These are phyloP conservation scores for Sula dactylatra DNA, from an alignment of 2,113 vertebrate species.

Conservation along the genomic window DNA sequence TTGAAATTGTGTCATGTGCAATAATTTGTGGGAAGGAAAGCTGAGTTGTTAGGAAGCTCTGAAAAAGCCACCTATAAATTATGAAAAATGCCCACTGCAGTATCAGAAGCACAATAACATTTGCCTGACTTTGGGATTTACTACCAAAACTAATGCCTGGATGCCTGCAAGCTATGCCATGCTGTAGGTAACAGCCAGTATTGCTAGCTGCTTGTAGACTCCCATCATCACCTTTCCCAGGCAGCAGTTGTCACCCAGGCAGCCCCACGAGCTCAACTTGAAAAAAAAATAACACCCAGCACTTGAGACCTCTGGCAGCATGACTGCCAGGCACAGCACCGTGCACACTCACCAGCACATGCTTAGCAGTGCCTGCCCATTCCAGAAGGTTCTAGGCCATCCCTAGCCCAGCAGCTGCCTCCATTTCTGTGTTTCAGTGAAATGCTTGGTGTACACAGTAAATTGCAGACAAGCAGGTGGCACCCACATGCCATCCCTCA, in stretches of 20 bases:
- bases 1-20: not conserved
- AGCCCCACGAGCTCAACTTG: not conserved
- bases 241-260: fast-evolving
- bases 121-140: not conserved
- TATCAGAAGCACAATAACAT: not conserved
- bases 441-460: too few relatives aligned
- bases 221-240: not conserved
- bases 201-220: not conserved
- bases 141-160: not conserved
- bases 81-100: not conserved
- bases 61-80: not conserved
- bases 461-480: not conserved
- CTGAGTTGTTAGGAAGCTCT: not conserved
- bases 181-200: too few relatives aligned
- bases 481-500: not conserved
- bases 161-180: not conserved
- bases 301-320: not conserved
- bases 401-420: not conserved
- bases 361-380: not conserved
- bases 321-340: fast-evolving
- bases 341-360: not conserved
- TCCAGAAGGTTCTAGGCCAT: not conserved
- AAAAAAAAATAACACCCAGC: not conserved
- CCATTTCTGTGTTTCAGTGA: not conserved
- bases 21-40: not conserved